Percentiles rank a stretch among this genome's conserved stretches.
These are phyloP conservation scores for Leptestheria dahalacensis DNA, from an alignment of 1,140 invertebrate genomes.

Conservation along the genomic window DNA sequence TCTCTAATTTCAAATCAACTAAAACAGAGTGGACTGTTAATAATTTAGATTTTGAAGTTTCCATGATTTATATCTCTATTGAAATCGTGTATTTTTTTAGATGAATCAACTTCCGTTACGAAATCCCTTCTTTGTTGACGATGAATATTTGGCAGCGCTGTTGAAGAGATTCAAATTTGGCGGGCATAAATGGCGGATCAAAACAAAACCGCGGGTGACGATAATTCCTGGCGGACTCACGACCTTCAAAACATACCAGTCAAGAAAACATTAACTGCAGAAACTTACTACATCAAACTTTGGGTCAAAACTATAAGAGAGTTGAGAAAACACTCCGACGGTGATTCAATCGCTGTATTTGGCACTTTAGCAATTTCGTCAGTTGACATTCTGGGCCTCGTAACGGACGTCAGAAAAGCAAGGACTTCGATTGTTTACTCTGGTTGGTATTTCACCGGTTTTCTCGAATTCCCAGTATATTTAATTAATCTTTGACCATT, in stretches of 20 bases:
- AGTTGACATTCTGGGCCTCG: conserved; percentile 3
- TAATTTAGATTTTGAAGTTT: no score
- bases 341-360: not conserved
- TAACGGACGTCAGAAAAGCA: not conserved
- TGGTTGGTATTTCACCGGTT: no score
- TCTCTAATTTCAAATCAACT: no score
- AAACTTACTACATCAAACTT: not conserved
- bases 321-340: not conserved
- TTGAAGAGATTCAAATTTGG: no score
- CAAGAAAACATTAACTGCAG: not conserved
- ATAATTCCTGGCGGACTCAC: not conserved
- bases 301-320: not conserved
- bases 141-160: no score
- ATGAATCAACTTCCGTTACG: no score
- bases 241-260: not conserved
- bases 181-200: not conserved
- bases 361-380: not conserved
- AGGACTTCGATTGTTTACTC: not conserved
- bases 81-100: no score
- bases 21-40: no score
- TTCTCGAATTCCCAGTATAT: no score
- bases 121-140: no score
- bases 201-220: not conserved
- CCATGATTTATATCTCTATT: no score
- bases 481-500: no score